A percentile compares a stretch with the other conserved stretches of the same genome.
Evolutionary conservation across 1,140 invertebrate species (phyloP).

Genomic region (Cylas formicarius): DNA sequence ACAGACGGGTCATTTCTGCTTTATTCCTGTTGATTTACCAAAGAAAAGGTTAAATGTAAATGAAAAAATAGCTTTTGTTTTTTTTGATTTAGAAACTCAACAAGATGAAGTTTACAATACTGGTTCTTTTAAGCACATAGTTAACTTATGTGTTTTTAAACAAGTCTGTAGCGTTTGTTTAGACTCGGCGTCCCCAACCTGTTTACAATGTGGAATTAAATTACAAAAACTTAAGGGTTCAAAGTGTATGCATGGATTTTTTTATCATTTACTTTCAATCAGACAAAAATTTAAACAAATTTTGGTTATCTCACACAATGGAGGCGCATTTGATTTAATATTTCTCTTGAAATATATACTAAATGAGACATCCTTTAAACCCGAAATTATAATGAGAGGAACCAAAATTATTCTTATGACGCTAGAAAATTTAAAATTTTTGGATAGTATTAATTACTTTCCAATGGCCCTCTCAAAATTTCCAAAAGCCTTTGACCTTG

Average conservation of each 20-base stretch:
- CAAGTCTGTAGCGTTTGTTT: slow-evolving; percentile 5
- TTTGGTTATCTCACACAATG: slow-evolving; percentile 7
- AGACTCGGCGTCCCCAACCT: neutral
- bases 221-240: neutral
- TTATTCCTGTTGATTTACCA: slow-evolving; percentile 2
- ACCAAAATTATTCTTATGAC: slow-evolving; percentile 3
- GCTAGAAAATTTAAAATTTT: slow-evolving; percentile 9
- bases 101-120: slow-evolving; percentile 7
- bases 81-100: slow-evolving; percentile 13
- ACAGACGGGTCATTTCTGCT: slow-evolving; percentile 8
- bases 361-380: neutral
- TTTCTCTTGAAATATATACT: slow-evolving; percentile 10
- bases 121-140: slow-evolving; percentile 2
- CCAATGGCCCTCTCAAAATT: slow-evolving; percentile 11
- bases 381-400: slow-evolving; percentile 1
- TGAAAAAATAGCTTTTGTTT: slow-evolving; percentile 6
- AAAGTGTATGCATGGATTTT: neutral
- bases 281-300: slow-evolving; percentile 6
- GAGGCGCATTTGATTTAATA: slow-evolving; percentile 4
- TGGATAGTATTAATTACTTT: slow-evolving; percentile 15
- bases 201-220: neutral
- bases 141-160: slow-evolving; percentile 10
- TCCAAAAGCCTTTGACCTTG: slow-evolving; percentile 11
- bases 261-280: neutral
- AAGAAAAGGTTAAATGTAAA: slow-evolving; percentile 5